Evolutionary conservation across 2,797 vertebrate genomes (phyloP).

Genomic region (Lemur catta): DNA sequence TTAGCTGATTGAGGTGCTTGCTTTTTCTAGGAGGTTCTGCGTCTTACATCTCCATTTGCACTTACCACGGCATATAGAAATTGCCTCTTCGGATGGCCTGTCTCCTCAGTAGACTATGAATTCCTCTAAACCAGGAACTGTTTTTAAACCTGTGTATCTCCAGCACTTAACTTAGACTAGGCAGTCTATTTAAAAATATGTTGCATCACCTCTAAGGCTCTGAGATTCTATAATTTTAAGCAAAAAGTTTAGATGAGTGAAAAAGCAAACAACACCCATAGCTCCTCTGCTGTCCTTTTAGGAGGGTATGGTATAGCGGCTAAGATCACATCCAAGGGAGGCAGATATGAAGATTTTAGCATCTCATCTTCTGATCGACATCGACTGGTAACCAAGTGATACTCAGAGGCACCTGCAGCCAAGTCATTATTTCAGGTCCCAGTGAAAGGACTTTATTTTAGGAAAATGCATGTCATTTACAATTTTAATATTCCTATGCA

Average conservation of each 20-base stretch:
- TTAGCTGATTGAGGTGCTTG: neutral
- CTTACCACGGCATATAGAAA: neutral
- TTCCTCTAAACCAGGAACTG: neutral
- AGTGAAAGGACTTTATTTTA: constrained; percentile 43
- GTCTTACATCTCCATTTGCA: neutral
- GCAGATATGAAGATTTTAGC: neutral
- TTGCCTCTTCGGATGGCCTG: neutral
- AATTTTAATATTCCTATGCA: constrained; percentile 23
- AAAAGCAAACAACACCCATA: neutral
- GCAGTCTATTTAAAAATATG: constrained; percentile 16
- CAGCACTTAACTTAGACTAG: constrained; percentile 11
- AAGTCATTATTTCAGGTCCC: neutral
- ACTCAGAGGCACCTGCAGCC: neutral
- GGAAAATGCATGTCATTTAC: constrained; percentile 31
- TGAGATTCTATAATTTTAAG: constrained; percentile 30
- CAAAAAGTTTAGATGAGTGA: constrained; percentile 21
- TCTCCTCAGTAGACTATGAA: constrained; percentile 4
- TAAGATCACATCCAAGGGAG: neutral
- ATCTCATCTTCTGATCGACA: neutral
- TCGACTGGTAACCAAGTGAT: neutral
- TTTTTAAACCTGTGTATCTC: constrained; percentile 27
- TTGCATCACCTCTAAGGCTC: neutral
- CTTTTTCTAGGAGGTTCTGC: neutral
- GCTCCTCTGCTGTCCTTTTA: neutral
- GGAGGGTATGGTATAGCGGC: neutral